Evolutionary conservation across 2,888 invertebrate genomes (phyloP), one percentile per base, ranked within the genome.

Genomic region (Lottia scabra): DNA sequence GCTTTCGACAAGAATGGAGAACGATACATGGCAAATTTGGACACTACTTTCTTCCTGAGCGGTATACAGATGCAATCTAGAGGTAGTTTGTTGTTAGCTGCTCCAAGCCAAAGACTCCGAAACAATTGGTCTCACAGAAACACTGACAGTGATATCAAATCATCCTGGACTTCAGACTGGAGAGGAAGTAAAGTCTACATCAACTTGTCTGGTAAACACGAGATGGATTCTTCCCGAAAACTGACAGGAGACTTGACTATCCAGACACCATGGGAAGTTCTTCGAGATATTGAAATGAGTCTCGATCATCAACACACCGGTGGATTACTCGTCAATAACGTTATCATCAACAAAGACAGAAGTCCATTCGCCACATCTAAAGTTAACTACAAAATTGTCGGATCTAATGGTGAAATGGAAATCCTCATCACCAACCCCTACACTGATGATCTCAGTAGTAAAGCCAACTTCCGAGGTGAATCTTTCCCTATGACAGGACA

Each of bases 91-190:
- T 71, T 15, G 0, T n/a, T 85, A 1, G 65, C 45, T n/a, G 72
- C 77, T 16, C 83, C 84, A 67, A 65, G 73, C 46, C 73, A 76
- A n/a, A 71, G 65, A 8, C 38, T 81, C 12, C 69, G 64, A 43
- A 71, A 79, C 12, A 76, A 46, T 6, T 85, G 85, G 85, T 65
- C 78, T 63, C 84, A 84, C 71, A 70, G 68, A 12, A 78, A 77
- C 68, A 74, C 79, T 10, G 64, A 66, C 0, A 72, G 69, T 23
- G 73, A 79, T 64, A 72, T 83, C 27, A 73, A 68, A 43, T 73
- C 81, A 3, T 63, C 68, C 15, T 26, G 80, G 0, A 78, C 76
- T 27, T 73, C 77, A 3, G 74, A 75, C 6, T 78, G 78, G 73
- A 78, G 72, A 10, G 77, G 73, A n/a, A 72, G 75, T 19, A 71